Percentiles rank a stretch among this genome's conserved stretches.
Conservation (phyloP, 2,113 vertebrate genomes). For the Aplodontia rufa region DNA sequence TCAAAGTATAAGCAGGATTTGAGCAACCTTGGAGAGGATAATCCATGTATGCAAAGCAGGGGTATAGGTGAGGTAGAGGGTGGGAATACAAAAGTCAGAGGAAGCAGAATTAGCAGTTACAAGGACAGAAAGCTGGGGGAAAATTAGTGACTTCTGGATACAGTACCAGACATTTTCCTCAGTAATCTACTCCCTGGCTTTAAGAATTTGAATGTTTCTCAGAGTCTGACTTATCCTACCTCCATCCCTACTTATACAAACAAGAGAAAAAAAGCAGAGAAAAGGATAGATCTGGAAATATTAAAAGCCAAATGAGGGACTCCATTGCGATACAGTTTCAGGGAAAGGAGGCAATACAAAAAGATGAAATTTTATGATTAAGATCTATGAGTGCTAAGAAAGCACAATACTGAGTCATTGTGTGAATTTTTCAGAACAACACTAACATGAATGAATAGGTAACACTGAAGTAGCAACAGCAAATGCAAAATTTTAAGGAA, state of each 20-base stretch:
- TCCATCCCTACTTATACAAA: not conserved
- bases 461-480: not conserved
- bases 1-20: not conserved
- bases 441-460: not conserved
- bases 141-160: not conserved
- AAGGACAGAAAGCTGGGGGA: not conserved
- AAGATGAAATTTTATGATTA: not conserved
- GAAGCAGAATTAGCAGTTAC: not conserved
- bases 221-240: not conserved
- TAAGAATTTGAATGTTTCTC: not conserved
- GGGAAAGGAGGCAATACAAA: not conserved
- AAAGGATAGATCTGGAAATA: not conserved
- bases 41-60: not conserved
- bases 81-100: not conserved
- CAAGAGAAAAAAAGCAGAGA: not conserved
- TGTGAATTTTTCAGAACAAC: not conserved
- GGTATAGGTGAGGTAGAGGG: accelerated
- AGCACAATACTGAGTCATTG: not conserved
- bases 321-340: not conserved
- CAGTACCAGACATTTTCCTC: not conserved
- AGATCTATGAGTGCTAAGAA: not conserved
- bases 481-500: not conserved
- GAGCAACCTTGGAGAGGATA: not conserved
- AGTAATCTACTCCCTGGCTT: not conserved
- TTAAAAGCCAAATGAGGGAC: not conserved